Base-by-base conservation (phyloP, 2,113 vertebrate species). In the Serilophus lunatus region DNA sequence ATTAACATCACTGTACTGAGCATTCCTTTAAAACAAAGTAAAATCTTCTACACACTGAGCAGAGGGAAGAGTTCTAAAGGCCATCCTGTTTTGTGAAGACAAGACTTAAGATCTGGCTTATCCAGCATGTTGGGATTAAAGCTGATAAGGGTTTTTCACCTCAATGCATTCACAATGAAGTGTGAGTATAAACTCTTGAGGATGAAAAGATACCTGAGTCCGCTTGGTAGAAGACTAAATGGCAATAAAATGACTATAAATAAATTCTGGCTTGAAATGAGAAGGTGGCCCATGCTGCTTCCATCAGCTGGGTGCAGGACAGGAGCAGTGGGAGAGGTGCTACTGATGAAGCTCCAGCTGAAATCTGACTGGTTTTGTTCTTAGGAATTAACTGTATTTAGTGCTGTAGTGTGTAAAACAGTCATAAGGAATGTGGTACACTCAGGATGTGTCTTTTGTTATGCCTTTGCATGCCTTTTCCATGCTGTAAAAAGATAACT, bases 101-200 rank as follows among this genome's bases (percentile, higher is more conserved):
- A 13, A 38, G 24, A 31, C 40, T n/a, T 51, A 29, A 60, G 44
- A 20, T 51, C n/a, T 49, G 35, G 22, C 59, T 72, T 68, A 36
- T 51, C 20, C 36, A 40, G 10, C 19, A 7, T 38, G 44, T 16
- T 49, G 86, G 77, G 38, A 36, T 83, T 44, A 77, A 65, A 76
- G 28, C 53, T 72, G 18, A 4, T 77, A 29, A 60, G 8, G 7
- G 18, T 82, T 87, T 84, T 57, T 68, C 40, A n/a, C 53, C 1
- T 0, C 0, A 0, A 4, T 69, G 9, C 1, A 2, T 75, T 78
- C 47, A 63, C 56, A 86, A 1, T 51, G 69, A 75, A 20, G 26
- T 72, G 20, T 71, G 28, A 19, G 2, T 65, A 23, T 65, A 36
- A 71, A 44, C 53, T 72, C 12, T n/a, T 6, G 26, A 81, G 47